phyloP scores from a whole-genome alignment of 2,888 invertebrate genomes.

The Tetrapedia diversipes region DNA sequence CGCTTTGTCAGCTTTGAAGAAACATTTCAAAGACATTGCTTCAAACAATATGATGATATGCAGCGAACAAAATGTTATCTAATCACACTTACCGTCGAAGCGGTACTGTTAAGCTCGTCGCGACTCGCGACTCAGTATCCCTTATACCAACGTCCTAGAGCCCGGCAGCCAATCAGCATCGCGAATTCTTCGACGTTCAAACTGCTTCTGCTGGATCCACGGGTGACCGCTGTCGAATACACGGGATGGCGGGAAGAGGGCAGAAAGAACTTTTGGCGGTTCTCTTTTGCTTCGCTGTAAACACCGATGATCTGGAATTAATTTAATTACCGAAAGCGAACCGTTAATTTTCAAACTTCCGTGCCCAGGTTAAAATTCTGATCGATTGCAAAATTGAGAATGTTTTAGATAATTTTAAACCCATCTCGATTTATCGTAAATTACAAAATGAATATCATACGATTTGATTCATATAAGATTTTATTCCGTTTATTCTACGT shows the following conservation, averaged over 20 bases:
- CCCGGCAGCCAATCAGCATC: slow-evolving; percentile 68
- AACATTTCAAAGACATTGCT: slow-evolving; percentile 2
- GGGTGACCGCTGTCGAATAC: slow-evolving; percentile 31
- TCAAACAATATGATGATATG: background rate
- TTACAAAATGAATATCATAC: background rate
- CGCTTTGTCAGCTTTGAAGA: background rate
- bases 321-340: slow-evolving; percentile 46
- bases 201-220: slow-evolving; percentile 57
- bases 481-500: background rate
- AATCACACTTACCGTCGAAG: slow-evolving; percentile 76
- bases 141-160: slow-evolving; percentile 77
- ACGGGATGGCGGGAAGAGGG: no score
- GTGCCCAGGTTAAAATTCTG: background rate
- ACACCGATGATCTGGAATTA: slow-evolving; percentile 53
- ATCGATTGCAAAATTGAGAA: no score
- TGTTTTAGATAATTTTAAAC: background rate
- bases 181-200: slow-evolving; percentile 62
- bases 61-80: background rate
- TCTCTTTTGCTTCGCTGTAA: slow-evolving; percentile 70
- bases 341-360: background rate
- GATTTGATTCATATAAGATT: slow-evolving; percentile 4
- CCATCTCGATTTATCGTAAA: background rate
- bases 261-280: slow-evolving; percentile 51
- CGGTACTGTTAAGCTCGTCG: slow-evolving; percentile 76
- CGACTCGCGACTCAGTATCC: slow-evolving; percentile 77